A percentile compares a stretch with the other conserved stretches of the same genome.
Conservation (phyloP, 2,888 invertebrate genomes). For the Isoperla grammatica region DNA sequence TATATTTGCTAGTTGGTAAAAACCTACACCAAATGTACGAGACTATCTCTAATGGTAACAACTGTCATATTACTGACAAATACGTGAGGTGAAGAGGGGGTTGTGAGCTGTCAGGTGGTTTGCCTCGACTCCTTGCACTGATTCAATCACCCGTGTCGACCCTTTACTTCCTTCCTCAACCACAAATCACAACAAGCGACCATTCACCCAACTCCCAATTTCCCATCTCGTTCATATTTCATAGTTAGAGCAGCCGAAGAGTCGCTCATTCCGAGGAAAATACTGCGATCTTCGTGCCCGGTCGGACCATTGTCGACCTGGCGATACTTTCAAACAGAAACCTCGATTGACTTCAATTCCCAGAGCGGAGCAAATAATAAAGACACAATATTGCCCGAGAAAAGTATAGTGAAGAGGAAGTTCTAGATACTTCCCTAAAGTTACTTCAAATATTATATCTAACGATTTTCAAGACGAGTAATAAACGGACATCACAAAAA, state of each 20-base stretch:
- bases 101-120: neutral
- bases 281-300: neutral
- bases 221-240: constrained; percentile 16
- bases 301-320: neutral
- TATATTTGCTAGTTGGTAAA: constrained; percentile 2
- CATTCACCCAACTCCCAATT: constrained; percentile 19
- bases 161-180: neutral
- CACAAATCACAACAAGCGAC: constrained; percentile 15
- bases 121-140: neutral
- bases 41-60: neutral
- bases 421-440: neutral
- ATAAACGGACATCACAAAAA: too few relatives aligned
- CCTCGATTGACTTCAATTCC: constrained; percentile 17
- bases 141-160: constrained; percentile 5
- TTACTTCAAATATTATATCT: constrained; percentile 14
- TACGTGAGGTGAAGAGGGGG: neutral
- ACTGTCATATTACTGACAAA: constrained; percentile 7
- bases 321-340: neutral
- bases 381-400: constrained; percentile 14
- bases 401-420: neutral
- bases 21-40: neutral
- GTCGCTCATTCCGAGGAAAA: constrained; percentile 8
- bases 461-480: constrained; percentile 1
- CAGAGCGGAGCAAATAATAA: constrained; percentile 15
- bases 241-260: constrained; percentile 1